phyloP scores from a whole-genome alignment of 2,797 vertebrate species.

The Momotus momota region DNA sequence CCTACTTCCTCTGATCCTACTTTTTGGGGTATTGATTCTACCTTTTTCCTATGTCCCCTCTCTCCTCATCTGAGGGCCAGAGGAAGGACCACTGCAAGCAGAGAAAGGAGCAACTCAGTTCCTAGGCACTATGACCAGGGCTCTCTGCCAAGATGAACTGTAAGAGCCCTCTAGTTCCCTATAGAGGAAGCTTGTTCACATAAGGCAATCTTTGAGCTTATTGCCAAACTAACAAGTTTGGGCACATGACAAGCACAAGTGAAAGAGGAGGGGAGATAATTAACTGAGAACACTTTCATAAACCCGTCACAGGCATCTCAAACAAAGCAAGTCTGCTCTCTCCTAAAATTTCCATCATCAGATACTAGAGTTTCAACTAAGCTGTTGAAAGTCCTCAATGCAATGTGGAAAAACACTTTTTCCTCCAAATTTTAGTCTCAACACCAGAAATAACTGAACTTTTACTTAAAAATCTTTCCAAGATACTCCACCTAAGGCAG shows the following conservation, averaged over 20 bases:
- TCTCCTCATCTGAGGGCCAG: not conserved
- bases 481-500: not conserved
- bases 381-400: not conserved
- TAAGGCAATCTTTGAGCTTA: not conserved
- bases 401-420: not conserved
- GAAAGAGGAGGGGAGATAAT: not conserved
- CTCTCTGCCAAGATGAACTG: not conserved
- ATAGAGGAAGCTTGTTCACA: not conserved
- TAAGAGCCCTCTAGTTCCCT: not conserved
- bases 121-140: not conserved
- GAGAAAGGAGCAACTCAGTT: not conserved
- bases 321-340: not conserved
- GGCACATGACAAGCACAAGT: not conserved
- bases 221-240: not conserved
- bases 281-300: not conserved
- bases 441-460: not conserved
- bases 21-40: not conserved
- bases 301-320: not conserved
- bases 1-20: not conserved
- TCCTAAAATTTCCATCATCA: not conserved
- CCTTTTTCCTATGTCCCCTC: not conserved
- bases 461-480: not conserved
- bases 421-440: not conserved
- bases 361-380: not conserved
- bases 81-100: not conserved